These are phyloP conservation scores for Hafferia zeledoni DNA, from an alignment of 2,797 vertebrate genomes.

Conservation along the genomic window DNA sequence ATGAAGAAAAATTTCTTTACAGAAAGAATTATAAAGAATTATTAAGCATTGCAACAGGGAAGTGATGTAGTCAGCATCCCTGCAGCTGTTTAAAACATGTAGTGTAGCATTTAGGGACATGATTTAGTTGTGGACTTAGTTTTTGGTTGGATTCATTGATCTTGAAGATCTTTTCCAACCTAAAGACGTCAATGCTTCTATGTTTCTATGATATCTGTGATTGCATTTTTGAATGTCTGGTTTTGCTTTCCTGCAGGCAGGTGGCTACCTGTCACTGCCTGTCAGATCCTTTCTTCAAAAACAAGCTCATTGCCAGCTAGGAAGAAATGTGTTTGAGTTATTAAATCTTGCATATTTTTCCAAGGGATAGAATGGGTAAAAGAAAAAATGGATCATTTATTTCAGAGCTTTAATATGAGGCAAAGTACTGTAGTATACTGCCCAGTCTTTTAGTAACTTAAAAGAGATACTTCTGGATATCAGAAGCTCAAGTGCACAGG, in stretches of 20 bases:
- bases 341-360: not conserved
- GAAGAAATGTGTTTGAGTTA: not conserved
- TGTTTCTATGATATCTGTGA: not conserved
- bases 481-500: not conserved
- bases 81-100: not conserved
- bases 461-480: not conserved
- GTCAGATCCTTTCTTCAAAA: not conserved
- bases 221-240: not conserved
- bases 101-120: not conserved
- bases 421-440: not conserved
- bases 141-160: not conserved
- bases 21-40: not conserved
- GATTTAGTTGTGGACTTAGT: not conserved
- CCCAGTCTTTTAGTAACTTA: not conserved
- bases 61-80: not conserved
- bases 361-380: not conserved
- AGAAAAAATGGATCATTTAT: not conserved
- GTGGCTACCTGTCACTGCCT: constrained; percentile 17
- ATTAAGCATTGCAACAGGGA: not conserved
- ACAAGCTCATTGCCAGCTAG: not conserved
- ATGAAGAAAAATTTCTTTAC: not conserved
- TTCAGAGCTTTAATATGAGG: not conserved
- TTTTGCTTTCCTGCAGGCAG: constrained; percentile 23
- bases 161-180: not conserved
- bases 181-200: not conserved